Percentiles rank a stretch among this genome's conserved stretches.
Conservation (phyloP, 1,140 invertebrate genomes). For the Drosophila teissieri region DNA sequence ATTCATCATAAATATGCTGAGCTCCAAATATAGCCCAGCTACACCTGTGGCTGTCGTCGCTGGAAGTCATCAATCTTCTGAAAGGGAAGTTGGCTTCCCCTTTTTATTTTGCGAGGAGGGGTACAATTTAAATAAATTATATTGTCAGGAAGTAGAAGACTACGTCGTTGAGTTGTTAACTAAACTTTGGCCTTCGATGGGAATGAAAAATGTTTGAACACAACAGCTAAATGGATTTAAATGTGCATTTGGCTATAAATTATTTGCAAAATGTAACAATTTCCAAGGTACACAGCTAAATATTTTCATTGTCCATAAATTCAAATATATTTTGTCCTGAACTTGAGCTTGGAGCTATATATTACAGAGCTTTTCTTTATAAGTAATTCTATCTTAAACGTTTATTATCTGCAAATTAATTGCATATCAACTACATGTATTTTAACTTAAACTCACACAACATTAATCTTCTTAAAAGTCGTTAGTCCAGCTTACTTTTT, state of each 20-base stretch:
- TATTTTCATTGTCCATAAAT: background rate
- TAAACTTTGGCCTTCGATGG: slow-evolving; percentile 3
- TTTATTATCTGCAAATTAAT: too few relatives aligned
- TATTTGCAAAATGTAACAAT: background rate
- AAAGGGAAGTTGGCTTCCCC: slow-evolving; percentile 39
- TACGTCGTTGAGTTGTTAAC: slow-evolving; percentile 1
- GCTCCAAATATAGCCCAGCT: slow-evolving; percentile 15
- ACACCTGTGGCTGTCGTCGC: slow-evolving; percentile 50
- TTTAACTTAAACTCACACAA: background rate
- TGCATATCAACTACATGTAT: too few relatives aligned
- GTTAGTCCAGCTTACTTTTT: slow-evolving; percentile 4
- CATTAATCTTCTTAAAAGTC: background rate
- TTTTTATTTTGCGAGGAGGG: background rate
- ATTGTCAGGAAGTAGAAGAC: slow-evolving; percentile 1
- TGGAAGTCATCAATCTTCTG: slow-evolving; percentile 53
- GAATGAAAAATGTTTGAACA: slow-evolving; percentile 1
- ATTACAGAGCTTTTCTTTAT: too few relatives aligned
- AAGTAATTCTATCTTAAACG: too few relatives aligned
- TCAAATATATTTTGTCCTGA: too few relatives aligned
- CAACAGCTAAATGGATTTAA: background rate
- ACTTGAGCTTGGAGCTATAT: too few relatives aligned
- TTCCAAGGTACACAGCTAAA: too few relatives aligned
- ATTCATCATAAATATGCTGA: slow-evolving; percentile 71
- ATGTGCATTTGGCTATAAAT: background rate
- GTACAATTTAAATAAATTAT: slow-evolving; percentile 38